Evolutionary conservation across 2,888 invertebrate species (phyloP).

Genomic region (Helobdella robusta): DNA sequence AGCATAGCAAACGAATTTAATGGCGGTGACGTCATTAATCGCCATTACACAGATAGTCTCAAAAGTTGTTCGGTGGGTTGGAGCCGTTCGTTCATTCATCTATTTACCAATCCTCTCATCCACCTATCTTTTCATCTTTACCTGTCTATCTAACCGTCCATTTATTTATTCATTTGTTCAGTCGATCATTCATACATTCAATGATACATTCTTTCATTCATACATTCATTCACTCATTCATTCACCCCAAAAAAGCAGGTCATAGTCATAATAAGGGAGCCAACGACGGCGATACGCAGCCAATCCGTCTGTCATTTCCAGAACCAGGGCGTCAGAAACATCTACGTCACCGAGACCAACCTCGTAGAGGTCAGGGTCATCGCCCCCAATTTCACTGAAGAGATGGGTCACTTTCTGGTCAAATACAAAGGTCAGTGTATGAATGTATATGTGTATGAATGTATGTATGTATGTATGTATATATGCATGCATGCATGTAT

Average conservation of each 20-base stretch:
- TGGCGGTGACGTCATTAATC: no score
- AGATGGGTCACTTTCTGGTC: slow-evolving; percentile 23
- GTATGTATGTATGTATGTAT: no score
- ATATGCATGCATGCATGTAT: no score
- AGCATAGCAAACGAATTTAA: no score
- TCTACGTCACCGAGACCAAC: slow-evolving; percentile 17
- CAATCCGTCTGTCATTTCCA: no score
- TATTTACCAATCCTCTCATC: background rate
- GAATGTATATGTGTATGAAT: no score
- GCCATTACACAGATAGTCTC: no score
- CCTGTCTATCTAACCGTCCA: background rate
- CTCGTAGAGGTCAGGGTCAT: slow-evolving; percentile 13
- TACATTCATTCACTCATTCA: slow-evolving; percentile 1
- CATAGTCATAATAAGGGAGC: no score
- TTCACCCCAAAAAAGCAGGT: no score
- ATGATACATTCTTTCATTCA: background rate
- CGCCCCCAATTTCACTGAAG: background rate
- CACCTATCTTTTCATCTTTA: background rate
- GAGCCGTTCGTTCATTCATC: slow-evolving; percentile 4
- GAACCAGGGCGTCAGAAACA: no score
- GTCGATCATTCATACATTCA: background rate
- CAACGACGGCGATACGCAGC: no score
- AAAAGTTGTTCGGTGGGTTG: no score
- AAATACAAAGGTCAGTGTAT: slow-evolving; percentile 23
- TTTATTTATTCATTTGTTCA: slow-evolving; percentile 2